Evolutionary conservation across 1,140 invertebrate species (phyloP).

Genomic region (Drosophila nebulosa): DNA sequence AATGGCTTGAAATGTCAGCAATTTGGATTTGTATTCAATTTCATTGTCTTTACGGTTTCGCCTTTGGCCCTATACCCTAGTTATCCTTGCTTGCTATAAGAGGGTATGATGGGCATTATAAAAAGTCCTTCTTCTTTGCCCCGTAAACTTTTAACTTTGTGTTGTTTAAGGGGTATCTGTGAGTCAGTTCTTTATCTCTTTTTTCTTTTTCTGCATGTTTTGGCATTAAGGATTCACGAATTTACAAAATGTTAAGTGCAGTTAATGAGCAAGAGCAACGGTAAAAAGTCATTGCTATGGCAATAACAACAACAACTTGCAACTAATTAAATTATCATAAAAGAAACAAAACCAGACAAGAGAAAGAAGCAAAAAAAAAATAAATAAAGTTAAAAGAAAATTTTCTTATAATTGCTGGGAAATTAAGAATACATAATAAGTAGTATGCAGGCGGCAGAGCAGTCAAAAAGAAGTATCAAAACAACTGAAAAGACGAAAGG

Average conservation of each 20-base stretch:
- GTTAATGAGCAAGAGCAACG: slow-evolving; percentile 56
- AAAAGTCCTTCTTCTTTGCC: not conserved
- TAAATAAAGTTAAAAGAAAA: slow-evolving; percentile 31
- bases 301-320: slow-evolving; percentile 42
- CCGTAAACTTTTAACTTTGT: not conserved
- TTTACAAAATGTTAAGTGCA: slow-evolving; percentile 71
- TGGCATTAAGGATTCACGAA: slow-evolving; percentile 65
- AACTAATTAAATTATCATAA: slow-evolving; percentile 75
- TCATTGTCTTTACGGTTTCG: slow-evolving; percentile 10
- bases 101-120: not conserved
- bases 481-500: slow-evolving; percentile 11
- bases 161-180: not conserved
- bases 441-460: slow-evolving; percentile 18
- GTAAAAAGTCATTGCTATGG: slow-evolving; percentile 27
- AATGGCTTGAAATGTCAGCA: slow-evolving; percentile 24
- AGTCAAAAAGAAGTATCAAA: not conserved
- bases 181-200: not conserved
- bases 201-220: not conserved
- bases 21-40: not conserved
- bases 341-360: not conserved
- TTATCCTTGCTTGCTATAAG: not conserved
- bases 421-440: slow-evolving; percentile 43
- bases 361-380: not conserved
- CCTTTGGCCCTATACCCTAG: not conserved
- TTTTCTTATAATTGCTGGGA: slow-evolving; percentile 60